Evolutionary conservation across 2,113 vertebrate genomes (phyloP), one percentile per base, ranked within the genome.

Genomic region (Neolamprologus fasciatus): DNA sequence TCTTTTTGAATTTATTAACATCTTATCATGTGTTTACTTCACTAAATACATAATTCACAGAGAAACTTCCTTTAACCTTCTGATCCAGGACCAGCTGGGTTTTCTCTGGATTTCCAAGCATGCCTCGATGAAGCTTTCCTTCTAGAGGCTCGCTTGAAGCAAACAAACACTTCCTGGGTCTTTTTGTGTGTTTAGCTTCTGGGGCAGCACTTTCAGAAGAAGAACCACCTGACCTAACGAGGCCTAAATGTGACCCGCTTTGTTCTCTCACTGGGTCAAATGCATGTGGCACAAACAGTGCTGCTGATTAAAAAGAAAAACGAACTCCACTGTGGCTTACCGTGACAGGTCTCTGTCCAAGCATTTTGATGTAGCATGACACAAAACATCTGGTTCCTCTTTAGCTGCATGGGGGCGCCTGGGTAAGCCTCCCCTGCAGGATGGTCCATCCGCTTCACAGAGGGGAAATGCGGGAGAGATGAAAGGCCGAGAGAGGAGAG

Each of bases 321-420:
- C 7, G 14, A 51, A 51, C 51, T 21, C n/a, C 47, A 23, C 1
- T 2, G 28, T 83, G 40, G 2, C 28, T 82, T 87, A 51, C 81
- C 21, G 3, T 92, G 91, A 92, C 92, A 90, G 71, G 54, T 92
- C 87, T 87, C 78, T 82, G 83, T 90, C 84, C n/a, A 58, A 87
- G 68, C 78, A 45, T 91, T 83, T 90, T 91, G 83, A 92, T 93
- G 92, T 63, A 86, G 89, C 89, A 85, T 86, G 93, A 95, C 92
- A 90, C 76, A 84, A 89, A 93, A 95, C 96, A 97, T 97, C 96
- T 97, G 96, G 92, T 95, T 96, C 92, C 91, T 94, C 92, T 96
- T 95, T 93, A 90, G 91, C 90, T 86, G 89, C 83, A 89, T 87
- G 87, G 92, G 92, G 93, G 84, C 84, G 86, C 86, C 89, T 63